These are phyloP conservation scores for Ridgeia piscesae DNA, from an alignment of 1,140 invertebrate species.

Conservation along the genomic window DNA sequence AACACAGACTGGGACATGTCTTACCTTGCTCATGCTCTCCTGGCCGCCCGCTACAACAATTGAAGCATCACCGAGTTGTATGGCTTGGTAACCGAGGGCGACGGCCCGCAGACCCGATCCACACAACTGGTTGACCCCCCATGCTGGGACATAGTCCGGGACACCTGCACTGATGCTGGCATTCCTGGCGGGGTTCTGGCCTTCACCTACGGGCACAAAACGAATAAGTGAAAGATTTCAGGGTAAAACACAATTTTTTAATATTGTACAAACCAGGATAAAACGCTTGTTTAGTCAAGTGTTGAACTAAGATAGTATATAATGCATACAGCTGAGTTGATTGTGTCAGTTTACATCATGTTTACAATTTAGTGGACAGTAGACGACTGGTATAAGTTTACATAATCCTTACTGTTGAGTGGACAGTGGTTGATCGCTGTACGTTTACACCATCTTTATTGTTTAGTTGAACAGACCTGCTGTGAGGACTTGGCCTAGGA, in stretches of 20 bases:
- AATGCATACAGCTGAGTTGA: no score
- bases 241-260: no score
- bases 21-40: constrained; percentile 77
- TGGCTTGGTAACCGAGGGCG: constrained; percentile 69
- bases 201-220: constrained; percentile 66
- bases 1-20: not conserved
- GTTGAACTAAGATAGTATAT: no score
- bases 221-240: no score
- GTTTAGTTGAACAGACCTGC: constrained; percentile 44
- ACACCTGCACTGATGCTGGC: constrained; percentile 77
- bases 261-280: no score
- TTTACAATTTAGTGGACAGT: no score
- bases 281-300: no score
- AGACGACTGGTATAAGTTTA: no score
- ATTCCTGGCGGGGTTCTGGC: constrained; percentile 85
- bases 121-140: constrained; percentile 81
- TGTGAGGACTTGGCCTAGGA: constrained; percentile 77
- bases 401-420: no score
- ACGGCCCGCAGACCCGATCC: constrained; percentile 83
- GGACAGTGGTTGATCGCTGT: no score
- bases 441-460: no score
- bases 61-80: constrained; percentile 70
- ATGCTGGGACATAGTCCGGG: constrained; percentile 72
- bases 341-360: no score
- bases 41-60: constrained; percentile 81